Evolutionary conservation across 2,113 vertebrate species (phyloP).

Genomic region (Syrmaticus mikado): DNA sequence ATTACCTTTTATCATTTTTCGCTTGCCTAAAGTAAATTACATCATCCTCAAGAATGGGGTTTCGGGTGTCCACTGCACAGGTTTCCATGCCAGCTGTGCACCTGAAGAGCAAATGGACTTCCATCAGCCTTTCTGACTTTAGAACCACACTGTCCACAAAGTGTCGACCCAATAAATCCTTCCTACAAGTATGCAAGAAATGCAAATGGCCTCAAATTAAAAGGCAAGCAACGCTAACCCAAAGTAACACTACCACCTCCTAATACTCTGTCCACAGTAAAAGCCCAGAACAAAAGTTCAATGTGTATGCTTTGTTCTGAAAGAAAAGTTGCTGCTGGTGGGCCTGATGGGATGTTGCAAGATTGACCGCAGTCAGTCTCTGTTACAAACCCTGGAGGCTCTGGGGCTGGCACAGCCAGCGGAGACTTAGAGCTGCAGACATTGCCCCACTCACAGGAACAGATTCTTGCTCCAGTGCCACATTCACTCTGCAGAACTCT

Average conservation of each 20-base stretch:
- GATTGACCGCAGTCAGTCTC: neutral
- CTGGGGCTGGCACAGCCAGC: neutral
- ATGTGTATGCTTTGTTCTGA: accelerated
- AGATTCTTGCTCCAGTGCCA: neutral
- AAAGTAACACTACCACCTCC: neutral
- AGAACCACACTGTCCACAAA: neutral
- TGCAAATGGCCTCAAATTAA: neutral
- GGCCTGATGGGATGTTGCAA: neutral
- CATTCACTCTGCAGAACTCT: neutral
- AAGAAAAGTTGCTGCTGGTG: neutral
- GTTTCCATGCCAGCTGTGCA: neutral
- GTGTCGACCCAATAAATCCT: neutral
- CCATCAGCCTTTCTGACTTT: neutral
- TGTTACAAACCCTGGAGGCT: neutral
- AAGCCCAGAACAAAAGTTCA: neutral
- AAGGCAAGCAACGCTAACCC: neutral
- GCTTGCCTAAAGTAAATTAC: neutral
- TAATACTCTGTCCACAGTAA: neutral
- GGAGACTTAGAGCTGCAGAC: neutral
- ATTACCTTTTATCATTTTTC: constrained; percentile 17
- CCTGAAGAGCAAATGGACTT: neutral
- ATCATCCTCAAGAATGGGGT: neutral
- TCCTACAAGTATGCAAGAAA: neutral
- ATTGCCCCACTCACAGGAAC: neutral
- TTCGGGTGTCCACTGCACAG: constrained; percentile 6